Conservation (phyloP, 2,797 vertebrate species). For the Aulostomus chinensis region DNA sequence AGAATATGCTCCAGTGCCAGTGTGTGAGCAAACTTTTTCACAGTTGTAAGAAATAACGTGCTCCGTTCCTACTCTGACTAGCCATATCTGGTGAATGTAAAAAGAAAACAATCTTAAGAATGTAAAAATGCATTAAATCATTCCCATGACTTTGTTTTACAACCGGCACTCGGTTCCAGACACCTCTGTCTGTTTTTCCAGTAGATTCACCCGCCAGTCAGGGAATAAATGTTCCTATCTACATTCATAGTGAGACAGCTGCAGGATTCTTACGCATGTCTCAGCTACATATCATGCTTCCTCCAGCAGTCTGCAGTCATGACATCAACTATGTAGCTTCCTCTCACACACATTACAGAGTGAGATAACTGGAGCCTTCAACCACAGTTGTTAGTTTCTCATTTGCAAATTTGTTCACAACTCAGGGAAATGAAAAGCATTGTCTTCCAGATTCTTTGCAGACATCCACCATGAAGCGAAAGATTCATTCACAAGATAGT, state of each 20-base stretch:
- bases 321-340: conserved; percentile 60
- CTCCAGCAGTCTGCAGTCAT: conserved; percentile 53
- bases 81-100: conserved; percentile 11
- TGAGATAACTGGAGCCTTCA: conserved; percentile 49
- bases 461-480: conserved; percentile 22
- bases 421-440: conserved; percentile 8
- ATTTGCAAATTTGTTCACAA: too few relatives aligned
- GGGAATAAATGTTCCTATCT: conserved; percentile 38
- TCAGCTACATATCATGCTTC: conserved; percentile 60
- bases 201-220: conserved; percentile 36
- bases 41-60: conserved; percentile 2
- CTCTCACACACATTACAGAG: conserved; percentile 47
- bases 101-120: conserved; percentile 45
- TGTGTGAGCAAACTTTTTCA: too few relatives aligned
- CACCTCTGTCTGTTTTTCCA: conserved; percentile 26
- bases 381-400: conserved; percentile 38
- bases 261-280: conserved; percentile 53
- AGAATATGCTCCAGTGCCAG: too few relatives aligned
- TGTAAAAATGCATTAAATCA: conserved; percentile 52
- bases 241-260: conserved; percentile 50
- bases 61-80: conserved; percentile 8
- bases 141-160: conserved; percentile 35
- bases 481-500: conserved; percentile 10
- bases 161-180: conserved; percentile 31
- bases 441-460: conserved; percentile 24